Evolutionary conservation across 2,888 invertebrate species (phyloP).

Genomic region (Tuberolachnus salignus): DNA sequence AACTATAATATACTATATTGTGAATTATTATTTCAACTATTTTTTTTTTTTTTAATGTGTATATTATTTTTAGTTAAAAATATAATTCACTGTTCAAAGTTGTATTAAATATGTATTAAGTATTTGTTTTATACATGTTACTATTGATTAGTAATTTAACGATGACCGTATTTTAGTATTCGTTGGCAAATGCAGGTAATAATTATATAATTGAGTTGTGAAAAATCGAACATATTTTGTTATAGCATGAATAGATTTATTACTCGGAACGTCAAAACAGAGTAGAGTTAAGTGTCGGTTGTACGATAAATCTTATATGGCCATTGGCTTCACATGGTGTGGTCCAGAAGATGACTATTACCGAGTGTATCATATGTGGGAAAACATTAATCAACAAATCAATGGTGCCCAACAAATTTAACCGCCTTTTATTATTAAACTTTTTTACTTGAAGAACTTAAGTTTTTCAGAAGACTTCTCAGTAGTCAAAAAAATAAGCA

Average conservation of each 20-base stretch:
- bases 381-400: conserved; percentile 40
- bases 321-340: conserved; percentile 23
- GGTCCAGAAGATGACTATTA: conserved; percentile 21
- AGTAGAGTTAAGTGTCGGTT: conserved; percentile 27
- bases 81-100: too few species aligned
- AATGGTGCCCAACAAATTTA: conserved; percentile 38
- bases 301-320: conserved; percentile 19
- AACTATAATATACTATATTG: conserved; percentile 1
- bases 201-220: too few species aligned
- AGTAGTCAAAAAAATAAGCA: conserved; percentile 32
- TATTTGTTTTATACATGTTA: too few species aligned
- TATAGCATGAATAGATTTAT: neutral
- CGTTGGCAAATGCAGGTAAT: too few species aligned
- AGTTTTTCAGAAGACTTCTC: conserved; percentile 12
- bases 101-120: too few species aligned
- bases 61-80: too few species aligned
- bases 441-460: conserved; percentile 26
- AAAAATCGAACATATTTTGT: too few species aligned
- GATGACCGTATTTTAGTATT: too few species aligned
- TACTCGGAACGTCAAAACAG: conserved; percentile 9
- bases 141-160: too few species aligned
- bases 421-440: conserved; percentile 24
- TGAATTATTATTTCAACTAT: conserved; percentile 24
- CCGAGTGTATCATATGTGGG: conserved; percentile 39
- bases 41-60: too few species aligned